A percentile compares a stretch with the other conserved stretches of the same genome.
Evolutionary conservation across 2,797 vertebrate species (phyloP).

Genomic region (Gymnodraco acuticeps): DNA sequence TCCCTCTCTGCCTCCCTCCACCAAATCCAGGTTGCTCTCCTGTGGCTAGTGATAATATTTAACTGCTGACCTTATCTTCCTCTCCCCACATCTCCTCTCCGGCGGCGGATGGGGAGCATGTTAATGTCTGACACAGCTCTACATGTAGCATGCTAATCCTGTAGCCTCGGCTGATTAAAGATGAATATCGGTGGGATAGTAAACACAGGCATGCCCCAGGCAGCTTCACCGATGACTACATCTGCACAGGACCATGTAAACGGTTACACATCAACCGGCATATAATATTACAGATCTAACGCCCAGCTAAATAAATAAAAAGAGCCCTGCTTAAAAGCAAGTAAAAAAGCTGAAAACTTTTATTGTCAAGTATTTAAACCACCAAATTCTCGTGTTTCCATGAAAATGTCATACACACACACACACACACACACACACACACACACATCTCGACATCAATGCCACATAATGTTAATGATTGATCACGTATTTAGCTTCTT

Average conservation of each 20-base stretch:
- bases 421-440: not conserved
- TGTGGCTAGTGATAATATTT: constrained; percentile 81
- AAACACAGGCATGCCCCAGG: constrained; percentile 59
- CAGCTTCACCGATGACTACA: constrained; percentile 59
- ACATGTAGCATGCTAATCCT: constrained; percentile 74
- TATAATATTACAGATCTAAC: constrained; percentile 51
- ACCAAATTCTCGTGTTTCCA: not conserved
- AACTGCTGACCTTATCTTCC: constrained; percentile 80
- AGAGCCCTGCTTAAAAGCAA: constrained; percentile 17
- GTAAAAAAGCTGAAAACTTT: constrained; percentile 43
- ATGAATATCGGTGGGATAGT: constrained; percentile 73
- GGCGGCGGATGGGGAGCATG: constrained; percentile 62
- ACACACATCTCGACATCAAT: not conserved
- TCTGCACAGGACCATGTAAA: constrained; percentile 66
- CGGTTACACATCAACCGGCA: constrained; percentile 45
- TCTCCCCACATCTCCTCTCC: constrained; percentile 46
- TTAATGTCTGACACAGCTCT: constrained; percentile 69
- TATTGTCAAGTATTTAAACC: constrained; percentile 16
- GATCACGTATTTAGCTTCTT: not conserved
- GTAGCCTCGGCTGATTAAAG: constrained; percentile 76
- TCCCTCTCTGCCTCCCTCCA: constrained; percentile 43
- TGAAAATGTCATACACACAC: not conserved
- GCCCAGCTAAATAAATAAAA: constrained; percentile 47
- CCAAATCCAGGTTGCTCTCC: constrained; percentile 62
- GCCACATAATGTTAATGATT: not conserved